These are phyloP conservation scores for Empidonax traillii DNA, from an alignment of 2,113 vertebrate species.

Conservation along the genomic window DNA sequence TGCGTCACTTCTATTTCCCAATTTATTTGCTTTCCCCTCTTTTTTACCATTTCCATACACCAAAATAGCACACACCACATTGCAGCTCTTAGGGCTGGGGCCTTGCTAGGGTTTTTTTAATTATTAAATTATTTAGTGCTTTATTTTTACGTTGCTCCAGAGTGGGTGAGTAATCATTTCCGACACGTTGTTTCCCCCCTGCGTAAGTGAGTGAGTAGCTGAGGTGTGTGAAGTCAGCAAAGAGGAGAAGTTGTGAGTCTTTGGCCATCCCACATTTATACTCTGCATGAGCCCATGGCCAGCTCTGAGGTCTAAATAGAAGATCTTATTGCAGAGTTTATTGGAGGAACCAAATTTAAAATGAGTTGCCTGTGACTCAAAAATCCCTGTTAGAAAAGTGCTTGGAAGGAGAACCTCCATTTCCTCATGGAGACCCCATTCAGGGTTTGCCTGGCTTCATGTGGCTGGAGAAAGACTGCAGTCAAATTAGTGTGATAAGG, in stretches of 20 bases:
- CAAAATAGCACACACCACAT: accelerated
- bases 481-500: background rate
- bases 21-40: background rate
- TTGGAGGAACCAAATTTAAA: background rate
- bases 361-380: background rate
- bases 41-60: background rate
- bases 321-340: background rate
- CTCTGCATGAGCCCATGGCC: accelerated
- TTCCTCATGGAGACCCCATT: background rate
- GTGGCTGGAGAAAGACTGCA: background rate
- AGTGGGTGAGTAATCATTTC: background rate
- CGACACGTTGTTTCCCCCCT: accelerated
- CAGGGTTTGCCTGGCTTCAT: background rate
- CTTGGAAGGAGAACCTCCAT: background rate
- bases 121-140: background rate
- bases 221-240: background rate
- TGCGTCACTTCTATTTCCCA: background rate
- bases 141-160: background rate
- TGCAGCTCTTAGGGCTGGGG: background rate
- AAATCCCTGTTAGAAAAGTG: background rate
- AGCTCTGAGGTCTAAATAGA: background rate
- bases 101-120: background rate
- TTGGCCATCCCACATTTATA: background rate
- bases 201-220: background rate
- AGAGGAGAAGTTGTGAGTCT: background rate